Conservation (phyloP, 2,888 invertebrate genomes). For the Heliconius sara region DNA sequence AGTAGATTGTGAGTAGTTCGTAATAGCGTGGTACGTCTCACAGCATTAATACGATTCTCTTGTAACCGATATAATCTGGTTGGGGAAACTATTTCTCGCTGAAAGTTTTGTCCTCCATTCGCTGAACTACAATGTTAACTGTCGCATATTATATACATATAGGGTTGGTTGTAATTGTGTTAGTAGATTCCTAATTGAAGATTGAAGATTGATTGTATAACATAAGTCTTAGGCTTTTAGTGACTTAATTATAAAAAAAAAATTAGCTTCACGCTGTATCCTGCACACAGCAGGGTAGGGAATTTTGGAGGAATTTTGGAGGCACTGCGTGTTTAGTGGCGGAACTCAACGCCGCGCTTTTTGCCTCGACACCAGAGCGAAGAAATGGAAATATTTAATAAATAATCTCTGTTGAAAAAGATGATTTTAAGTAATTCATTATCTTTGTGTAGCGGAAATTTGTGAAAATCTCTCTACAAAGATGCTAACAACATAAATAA, state of each 20-base stretch:
- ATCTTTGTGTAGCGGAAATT: too few species aligned
- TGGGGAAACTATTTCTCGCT: conserved; percentile 11
- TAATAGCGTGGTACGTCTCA: not conserved
- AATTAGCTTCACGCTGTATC: too few species aligned
- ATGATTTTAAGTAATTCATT: too few species aligned
- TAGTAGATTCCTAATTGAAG: not conserved
- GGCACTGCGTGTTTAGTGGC: too few species aligned
- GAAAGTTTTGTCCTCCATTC: conserved; percentile 26
- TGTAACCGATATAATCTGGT: conserved; percentile 23
- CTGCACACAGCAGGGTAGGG: too few species aligned
- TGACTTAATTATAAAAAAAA: not conserved
- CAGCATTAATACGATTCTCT: conserved; percentile 25
- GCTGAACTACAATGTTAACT: conserved; percentile 21
- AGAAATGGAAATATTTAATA: too few species aligned
- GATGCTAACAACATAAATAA: too few species aligned
- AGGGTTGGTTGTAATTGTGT: conserved; percentile 13
- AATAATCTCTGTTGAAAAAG: too few species aligned
- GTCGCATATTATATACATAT: conserved; percentile 9
- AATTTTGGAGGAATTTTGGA: too few species aligned
- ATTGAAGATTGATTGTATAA: not conserved
- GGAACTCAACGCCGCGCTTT: too few species aligned
- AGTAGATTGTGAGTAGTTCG: conserved; percentile 4
- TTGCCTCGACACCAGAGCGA: too few species aligned
- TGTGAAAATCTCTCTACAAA: too few species aligned
- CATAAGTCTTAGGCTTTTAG: not conserved